These are phyloP conservation scores for Seriola aureovittata DNA, from an alignment of 2,113 vertebrate species.

Conservation along the genomic window DNA sequence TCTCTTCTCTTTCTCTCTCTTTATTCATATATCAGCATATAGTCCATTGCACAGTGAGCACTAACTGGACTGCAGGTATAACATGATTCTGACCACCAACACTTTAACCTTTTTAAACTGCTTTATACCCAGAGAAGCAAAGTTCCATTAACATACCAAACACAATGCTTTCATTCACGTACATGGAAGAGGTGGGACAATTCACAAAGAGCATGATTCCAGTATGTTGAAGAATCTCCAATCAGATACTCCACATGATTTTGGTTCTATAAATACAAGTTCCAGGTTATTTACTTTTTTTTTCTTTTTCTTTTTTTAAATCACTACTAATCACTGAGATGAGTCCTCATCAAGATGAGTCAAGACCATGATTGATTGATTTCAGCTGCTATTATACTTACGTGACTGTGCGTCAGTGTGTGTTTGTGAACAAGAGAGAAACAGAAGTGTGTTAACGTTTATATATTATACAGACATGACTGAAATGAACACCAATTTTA, in stretches of 20 bases:
- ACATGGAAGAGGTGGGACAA: conserved; percentile 74
- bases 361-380: conserved; percentile 85
- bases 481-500: conserved; percentile 90
- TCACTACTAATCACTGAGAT: conserved; percentile 87
- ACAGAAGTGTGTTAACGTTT: conserved; percentile 78
- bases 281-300: conserved; percentile 78
- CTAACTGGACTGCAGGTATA: conserved; percentile 61
- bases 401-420: conserved; percentile 54
- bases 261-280: conserved; percentile 88
- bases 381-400: conserved; percentile 79
- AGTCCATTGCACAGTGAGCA: conserved; percentile 89
- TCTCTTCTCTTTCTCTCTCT: conserved; percentile 48
- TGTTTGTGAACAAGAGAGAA: conserved; percentile 60
- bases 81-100: conserved; percentile 43
- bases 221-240: conserved; percentile 84
- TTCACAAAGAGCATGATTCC: conserved; percentile 82
- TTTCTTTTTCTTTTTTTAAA: conserved; percentile 60
- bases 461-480: conserved; percentile 91
- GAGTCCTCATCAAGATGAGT: conserved; percentile 83
- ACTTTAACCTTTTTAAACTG: conserved; percentile 50
- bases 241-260: conserved; percentile 87
- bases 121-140: conserved; percentile 72
- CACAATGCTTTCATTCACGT: conserved; percentile 77
- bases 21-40: conserved; percentile 87
- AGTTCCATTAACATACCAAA: conserved; percentile 77